phyloP scores from a whole-genome alignment of 2,888 invertebrate species.

The Philaethria dido region DNA sequence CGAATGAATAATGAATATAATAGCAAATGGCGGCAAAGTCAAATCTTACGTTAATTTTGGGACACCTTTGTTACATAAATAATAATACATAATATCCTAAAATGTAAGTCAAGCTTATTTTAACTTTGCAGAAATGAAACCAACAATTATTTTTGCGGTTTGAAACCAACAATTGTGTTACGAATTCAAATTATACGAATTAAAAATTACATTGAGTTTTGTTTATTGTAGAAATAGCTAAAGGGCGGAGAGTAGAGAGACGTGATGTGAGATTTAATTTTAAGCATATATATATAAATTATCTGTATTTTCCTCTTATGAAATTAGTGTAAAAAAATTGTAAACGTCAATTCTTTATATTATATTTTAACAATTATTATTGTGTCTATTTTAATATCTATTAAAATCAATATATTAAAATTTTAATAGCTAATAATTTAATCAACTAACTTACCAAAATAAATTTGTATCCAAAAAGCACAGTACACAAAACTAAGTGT shows the following conservation, averaged over 20 bases:
- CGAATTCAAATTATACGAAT: slow-evolving; percentile 37
- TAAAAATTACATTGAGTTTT: slow-evolving; percentile 14
- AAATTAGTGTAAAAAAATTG: no score
- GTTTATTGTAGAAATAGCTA: background rate
- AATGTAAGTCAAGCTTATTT: no score
- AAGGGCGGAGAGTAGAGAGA: background rate
- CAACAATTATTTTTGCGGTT: slow-evolving; percentile 33
- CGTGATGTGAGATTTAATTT: no score
- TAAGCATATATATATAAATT: no score
- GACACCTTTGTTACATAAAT: no score
- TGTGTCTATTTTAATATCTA: background rate
- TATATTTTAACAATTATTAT: no score
- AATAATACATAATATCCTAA: no score
- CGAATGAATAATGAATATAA: no score
- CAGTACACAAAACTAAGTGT: slow-evolving; percentile 34
- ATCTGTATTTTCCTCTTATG: no score
- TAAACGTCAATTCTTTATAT: no score
- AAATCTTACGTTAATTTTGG: no score
- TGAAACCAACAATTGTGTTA: slow-evolving; percentile 30
- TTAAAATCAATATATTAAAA: background rate
- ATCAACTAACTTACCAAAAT: slow-evolving; percentile 32
- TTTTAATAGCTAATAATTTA: background rate
- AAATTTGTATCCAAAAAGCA: slow-evolving; percentile 31
- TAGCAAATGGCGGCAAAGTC: no score
- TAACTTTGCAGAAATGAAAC: slow-evolving; percentile 16